Percentiles rank a stretch among this genome's conserved stretches.
Conservation (phyloP, 2,797 vertebrate species). For the Leuciscus waleckii region DNA sequence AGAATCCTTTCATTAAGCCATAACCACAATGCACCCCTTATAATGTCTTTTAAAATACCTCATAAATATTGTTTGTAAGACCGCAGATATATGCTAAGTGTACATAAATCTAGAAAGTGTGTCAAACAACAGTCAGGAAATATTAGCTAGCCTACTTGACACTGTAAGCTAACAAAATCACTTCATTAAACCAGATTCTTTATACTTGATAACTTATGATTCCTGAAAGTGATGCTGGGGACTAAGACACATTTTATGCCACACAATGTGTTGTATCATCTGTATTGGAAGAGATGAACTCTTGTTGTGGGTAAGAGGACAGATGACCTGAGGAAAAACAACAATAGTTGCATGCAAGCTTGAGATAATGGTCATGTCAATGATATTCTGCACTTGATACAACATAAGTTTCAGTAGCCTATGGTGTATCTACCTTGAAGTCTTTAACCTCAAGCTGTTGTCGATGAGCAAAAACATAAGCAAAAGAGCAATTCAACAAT, state of each 20-base stretch:
- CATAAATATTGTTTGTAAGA: background rate
- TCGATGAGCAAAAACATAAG: background rate
- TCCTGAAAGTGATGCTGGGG: background rate
- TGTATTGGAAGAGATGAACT: background rate
- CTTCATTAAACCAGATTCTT: background rate
- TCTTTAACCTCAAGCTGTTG: background rate
- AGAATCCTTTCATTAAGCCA: conserved; percentile 61
- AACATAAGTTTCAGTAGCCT: background rate
- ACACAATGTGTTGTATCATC: background rate
- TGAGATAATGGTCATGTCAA: background rate
- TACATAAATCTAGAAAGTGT: background rate
- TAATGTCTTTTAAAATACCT: background rate
- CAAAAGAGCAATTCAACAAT: background rate
- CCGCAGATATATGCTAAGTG: background rate
- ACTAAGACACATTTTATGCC: background rate
- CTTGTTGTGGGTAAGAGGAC: background rate
- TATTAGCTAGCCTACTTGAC: too few relatives aligned
- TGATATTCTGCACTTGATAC: background rate
- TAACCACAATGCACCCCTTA: conserved; percentile 28
- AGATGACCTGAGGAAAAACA: background rate
- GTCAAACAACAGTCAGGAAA: background rate
- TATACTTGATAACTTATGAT: background rate
- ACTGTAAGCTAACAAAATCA: background rate
- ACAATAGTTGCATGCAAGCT: background rate
- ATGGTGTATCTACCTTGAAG: background rate